Percentiles rank a stretch among this genome's conserved stretches.
Evolutionary conservation across 2,797 vertebrate genomes (phyloP).

Genomic region (Centropyge bicolor): DNA sequence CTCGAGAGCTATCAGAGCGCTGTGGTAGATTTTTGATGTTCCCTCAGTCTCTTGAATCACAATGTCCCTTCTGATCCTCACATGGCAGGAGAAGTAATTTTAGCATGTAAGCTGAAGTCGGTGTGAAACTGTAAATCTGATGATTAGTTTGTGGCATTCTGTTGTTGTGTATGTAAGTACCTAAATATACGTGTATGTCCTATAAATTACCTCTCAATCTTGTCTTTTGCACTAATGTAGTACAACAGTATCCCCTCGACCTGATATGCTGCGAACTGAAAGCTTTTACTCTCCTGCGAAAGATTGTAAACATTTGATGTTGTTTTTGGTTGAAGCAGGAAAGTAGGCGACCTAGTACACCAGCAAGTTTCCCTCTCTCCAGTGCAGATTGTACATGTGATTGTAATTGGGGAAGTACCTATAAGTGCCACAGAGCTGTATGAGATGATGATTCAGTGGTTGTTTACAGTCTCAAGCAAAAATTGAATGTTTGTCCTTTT

Average conservation of each 20-base stretch:
- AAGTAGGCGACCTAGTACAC: constrained; percentile 1
- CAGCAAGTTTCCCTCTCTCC: constrained; percentile 36
- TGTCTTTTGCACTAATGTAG: constrained; percentile 79
- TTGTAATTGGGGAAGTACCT: constrained; percentile 53
- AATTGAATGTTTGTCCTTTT: constrained; percentile 54
- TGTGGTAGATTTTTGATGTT: background rate
- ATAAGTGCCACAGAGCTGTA: constrained; percentile 56
- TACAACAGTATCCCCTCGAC: constrained; percentile 45
- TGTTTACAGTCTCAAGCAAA: constrained; percentile 71
- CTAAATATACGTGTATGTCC: constrained; percentile 23
- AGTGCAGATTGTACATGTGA: constrained; percentile 41
- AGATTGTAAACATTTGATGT: constrained; percentile 40
- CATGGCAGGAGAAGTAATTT: constrained; percentile 38
- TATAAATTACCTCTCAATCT: constrained; percentile 69
- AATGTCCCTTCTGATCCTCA: constrained; percentile 10
- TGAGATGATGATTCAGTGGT: constrained; percentile 48
- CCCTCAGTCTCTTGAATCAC: background rate
- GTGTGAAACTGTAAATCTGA: constrained; percentile 39
- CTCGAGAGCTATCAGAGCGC: background rate
- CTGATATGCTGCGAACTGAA: constrained; percentile 48
- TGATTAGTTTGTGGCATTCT: constrained; percentile 24
- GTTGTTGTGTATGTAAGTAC: constrained; percentile 44
- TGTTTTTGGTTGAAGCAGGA: constrained; percentile 29
- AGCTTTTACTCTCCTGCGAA: background rate
- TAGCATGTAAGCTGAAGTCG: background rate